Percentiles rank a stretch among this genome's conserved stretches.
Evolutionary conservation across 2,888 invertebrate genomes (phyloP).

Genomic region (Pachymerium ferrugineum): DNA sequence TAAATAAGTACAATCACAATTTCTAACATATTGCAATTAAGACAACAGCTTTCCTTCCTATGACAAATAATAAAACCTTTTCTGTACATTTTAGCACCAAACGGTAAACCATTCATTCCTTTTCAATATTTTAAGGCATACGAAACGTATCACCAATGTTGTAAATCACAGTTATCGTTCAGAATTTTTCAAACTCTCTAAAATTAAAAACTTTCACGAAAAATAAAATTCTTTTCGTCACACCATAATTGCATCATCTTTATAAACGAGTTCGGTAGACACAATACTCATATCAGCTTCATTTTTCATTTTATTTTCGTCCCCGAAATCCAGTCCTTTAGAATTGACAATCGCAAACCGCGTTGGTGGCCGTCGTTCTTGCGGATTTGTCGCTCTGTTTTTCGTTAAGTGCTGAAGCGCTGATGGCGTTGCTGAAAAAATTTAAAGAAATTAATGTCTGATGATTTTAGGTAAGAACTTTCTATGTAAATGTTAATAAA

Average conservation of each 20-base stretch:
- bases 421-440: conserved; percentile 34
- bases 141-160: neutral
- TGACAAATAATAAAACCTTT: neutral
- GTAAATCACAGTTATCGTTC: neutral
- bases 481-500: neutral
- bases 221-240: too few species aligned
- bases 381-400: conserved; percentile 31
- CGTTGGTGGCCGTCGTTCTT: conserved; percentile 33
- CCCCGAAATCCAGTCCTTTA: conserved; percentile 9
- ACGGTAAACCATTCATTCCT: neutral
- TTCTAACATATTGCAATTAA: neutral
- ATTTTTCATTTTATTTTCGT: neutral
- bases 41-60: neutral
- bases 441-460: neutral
- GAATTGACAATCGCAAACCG: conserved; percentile 2
- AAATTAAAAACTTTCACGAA: neutral
- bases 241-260: conserved; percentile 48
- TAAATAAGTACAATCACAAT: neutral
- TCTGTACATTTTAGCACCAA: neutral
- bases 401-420: conserved; percentile 36
- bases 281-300: conserved; percentile 31
- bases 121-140: neutral
- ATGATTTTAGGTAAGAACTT: too few species aligned
- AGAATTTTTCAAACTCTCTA: neutral
- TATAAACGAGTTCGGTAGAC: conserved; percentile 42